These are phyloP conservation scores for Rallus limicola DNA, from an alignment of 2,113 vertebrate genomes.

Conservation along the genomic window DNA sequence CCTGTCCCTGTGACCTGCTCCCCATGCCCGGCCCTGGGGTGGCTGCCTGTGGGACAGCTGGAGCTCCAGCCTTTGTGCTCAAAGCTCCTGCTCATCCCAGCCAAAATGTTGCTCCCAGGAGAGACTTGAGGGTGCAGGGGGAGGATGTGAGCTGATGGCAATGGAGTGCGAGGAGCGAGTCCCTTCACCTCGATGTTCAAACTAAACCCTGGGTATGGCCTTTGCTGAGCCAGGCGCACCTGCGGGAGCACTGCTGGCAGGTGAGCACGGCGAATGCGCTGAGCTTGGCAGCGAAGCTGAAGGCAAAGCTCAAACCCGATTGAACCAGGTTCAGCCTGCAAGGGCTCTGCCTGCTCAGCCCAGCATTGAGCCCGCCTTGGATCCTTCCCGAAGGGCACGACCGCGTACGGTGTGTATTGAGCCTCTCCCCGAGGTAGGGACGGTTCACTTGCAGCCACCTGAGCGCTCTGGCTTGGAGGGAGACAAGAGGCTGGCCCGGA, in stretches of 20 bases:
- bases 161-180: rapidly evolving
- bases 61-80: not conserved
- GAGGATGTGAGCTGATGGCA: not conserved
- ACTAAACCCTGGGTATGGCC: rapidly evolving
- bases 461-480: not conserved
- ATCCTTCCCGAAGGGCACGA: not conserved
- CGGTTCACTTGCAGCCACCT: rapidly evolving
- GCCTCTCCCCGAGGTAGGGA: not conserved
- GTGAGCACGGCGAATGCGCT: not conserved
- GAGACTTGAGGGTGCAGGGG: rapidly evolving
- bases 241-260: rapidly evolving
- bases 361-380: too few relatives aligned
- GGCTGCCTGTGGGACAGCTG: not conserved
- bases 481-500: not conserved
- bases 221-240: not conserved
- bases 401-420: not conserved
- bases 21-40: too few relatives aligned
- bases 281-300: not conserved
- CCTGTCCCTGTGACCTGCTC: not conserved
- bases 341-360: not conserved
- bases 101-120: not conserved
- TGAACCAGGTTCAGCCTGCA: too few relatives aligned
- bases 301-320: not conserved
- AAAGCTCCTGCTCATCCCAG: not conserved
- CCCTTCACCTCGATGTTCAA: not conserved